Evolutionary conservation across 2,113 vertebrate species (phyloP).

Genomic region (Chinchilla lanigera): DNA sequence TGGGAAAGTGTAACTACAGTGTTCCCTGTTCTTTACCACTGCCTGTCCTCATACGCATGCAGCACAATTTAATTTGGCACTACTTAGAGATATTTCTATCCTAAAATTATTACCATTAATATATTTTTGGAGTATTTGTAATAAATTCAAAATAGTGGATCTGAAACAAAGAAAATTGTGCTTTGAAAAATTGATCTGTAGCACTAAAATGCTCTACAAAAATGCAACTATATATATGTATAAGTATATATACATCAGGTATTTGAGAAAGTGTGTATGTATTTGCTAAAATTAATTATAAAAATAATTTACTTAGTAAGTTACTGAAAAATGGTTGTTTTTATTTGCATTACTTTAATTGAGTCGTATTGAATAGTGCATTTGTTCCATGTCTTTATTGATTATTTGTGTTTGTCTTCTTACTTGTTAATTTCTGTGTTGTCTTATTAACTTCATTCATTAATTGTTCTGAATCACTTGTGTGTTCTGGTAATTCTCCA

Average conservation of each 20-base stretch:
- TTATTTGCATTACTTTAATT: not conserved
- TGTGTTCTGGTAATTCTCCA: not conserved
- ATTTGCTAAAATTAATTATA: not conserved
- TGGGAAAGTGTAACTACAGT: not conserved
- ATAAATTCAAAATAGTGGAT: not conserved
- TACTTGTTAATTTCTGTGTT: not conserved
- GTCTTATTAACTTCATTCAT: not conserved
- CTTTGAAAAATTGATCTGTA: not conserved
- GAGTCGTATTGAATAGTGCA: not conserved
- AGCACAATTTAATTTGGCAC: not conserved
- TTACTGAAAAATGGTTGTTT: conserved; percentile 25
- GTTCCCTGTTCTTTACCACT: not conserved
- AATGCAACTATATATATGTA: not conserved
- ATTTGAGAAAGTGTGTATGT: not conserved
- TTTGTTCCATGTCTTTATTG: not conserved
- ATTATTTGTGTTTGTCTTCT: not conserved
- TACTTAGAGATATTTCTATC: conserved; percentile 9
- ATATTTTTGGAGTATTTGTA: not conserved
- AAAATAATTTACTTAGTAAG: not conserved
- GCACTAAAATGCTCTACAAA: not conserved
- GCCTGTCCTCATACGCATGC: not conserved
- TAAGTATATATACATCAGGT: too few relatives aligned
- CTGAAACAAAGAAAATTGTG: not conserved
- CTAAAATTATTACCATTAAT: not conserved
- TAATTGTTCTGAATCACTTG: not conserved